Base-by-base conservation (phyloP, 2,113 vertebrate genomes). In the rat (Rattus norvegicus) region DNA sequence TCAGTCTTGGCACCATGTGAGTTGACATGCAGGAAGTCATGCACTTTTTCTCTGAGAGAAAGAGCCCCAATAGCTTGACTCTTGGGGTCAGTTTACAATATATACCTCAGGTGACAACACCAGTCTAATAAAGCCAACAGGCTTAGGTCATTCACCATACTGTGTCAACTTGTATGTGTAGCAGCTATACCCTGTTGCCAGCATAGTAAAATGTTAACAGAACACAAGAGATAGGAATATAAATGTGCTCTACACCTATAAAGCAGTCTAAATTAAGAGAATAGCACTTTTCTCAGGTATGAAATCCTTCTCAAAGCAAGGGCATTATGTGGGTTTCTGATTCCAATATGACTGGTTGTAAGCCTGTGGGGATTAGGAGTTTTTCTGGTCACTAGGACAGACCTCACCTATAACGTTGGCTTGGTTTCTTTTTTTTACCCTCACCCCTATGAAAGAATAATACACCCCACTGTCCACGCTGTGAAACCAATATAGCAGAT, bases 101-200 rank as follows among this genome's bases (percentile, higher is more conserved):
- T 36, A 26, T 22, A 1, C 5, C 7, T 63, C 30, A 1, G 30
- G 19, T 76, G 19, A n/a, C 52, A 75, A n/a, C 0, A n/a, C 9
- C 43, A 63, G 47, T n/a, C 0, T 7, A 76, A 14, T 7, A 6
- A 49, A 6, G 0, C 0, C 16, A 63, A 14, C 17, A 52, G 22
- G 14, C 69, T n/a, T n/a, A 22, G 26, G 19, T 49, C 65, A n/a
- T 9, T 30, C 9, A 8, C 22, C n/a, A 17, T 16, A 47, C 5
- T 5, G 54, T 73, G 56, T 49, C 91, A 86, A 49, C 24, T 22
- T 52, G 33, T 17, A 49, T 54, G 33, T n/a, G 16, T 63, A 33
- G 1, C 14, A 65, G 30, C 43, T 65, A 17, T 39, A 7, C 1
- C 20, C 20, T 87, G 30, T 36, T 14, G 20, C 22, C 80, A 75